phyloP scores from a whole-genome alignment of 2,888 invertebrate species.

The Diarsia dahlii region DNA sequence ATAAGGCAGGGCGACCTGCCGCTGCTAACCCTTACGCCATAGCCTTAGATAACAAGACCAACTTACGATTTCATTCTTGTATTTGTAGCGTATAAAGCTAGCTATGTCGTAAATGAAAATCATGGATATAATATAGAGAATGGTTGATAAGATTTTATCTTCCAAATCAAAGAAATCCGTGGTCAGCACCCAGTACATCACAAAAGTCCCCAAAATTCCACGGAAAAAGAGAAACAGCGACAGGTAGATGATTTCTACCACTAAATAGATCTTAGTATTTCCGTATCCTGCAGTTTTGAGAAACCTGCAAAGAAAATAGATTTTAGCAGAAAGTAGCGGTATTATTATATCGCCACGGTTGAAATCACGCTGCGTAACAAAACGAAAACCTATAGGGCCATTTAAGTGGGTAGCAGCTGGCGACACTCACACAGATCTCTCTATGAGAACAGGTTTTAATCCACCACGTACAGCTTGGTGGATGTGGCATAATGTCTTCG shows the following conservation, averaged over 20 bases:
- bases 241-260: slow-evolving; percentile 89
- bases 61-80: slow-evolving; percentile 82
- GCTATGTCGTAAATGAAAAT: slow-evolving; percentile 85
- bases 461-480: background rate
- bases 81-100: slow-evolving; percentile 83
- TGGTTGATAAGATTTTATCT: slow-evolving; percentile 80
- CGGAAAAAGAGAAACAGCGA: slow-evolving; percentile 86
- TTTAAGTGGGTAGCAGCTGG: background rate
- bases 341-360: background rate
- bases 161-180: slow-evolving; percentile 83
- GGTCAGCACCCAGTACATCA: slow-evolving; percentile 82
- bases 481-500: background rate
- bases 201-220: slow-evolving; percentile 88
- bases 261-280: slow-evolving; percentile 81
- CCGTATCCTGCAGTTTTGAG: slow-evolving; percentile 88
- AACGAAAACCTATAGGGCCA: background rate
- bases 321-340: background rate
- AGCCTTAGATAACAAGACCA: slow-evolving; percentile 7
- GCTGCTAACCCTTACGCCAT: background rate
- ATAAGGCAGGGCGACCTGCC: background rate
- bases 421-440: background rate
- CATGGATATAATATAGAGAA: slow-evolving; percentile 85
- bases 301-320: slow-evolving; percentile 80
- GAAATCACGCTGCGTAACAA: background rate
- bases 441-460: background rate